phyloP scores from a whole-genome alignment of 2,113 vertebrate species.

The Corythornis cristatus region DNA sequence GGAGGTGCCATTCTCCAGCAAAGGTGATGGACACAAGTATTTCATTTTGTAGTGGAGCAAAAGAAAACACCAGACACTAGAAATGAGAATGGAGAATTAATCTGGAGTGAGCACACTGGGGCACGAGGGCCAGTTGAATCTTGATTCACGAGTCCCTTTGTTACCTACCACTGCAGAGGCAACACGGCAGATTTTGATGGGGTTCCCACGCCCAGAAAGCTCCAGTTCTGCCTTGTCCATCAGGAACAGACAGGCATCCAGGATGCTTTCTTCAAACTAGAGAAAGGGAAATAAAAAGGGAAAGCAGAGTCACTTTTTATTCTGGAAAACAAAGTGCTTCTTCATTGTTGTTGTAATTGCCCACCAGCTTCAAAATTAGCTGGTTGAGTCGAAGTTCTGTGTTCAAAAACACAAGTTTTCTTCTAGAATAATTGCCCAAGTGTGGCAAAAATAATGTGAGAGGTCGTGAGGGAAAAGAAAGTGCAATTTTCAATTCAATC shows the following conservation, averaged over 20 bases:
- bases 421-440: not conserved
- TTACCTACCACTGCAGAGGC: conserved; percentile 91
- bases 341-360: not conserved
- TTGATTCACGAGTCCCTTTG: not conserved
- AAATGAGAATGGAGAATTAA: not conserved
- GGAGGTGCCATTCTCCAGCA: not conserved
- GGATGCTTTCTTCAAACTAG: conserved; percentile 90
- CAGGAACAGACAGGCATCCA: conserved; percentile 91
- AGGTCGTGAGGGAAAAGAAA: not conserved
- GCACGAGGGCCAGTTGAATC: not conserved
- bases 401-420: not conserved
- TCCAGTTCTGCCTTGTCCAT: conserved; percentile 91
- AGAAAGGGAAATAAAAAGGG: not conserved
- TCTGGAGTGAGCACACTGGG: not conserved
- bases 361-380: not conserved
- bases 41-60: not conserved
- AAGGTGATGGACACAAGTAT: not conserved
- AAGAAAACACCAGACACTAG: not conserved
- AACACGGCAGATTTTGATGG: conserved; percentile 89
- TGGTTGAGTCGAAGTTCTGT: not conserved
- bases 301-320: not conserved
- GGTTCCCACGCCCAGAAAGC: conserved; percentile 88
- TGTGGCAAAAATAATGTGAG: not conserved
- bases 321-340: not conserved
- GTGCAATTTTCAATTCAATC: not conserved